Evolutionary conservation across 2,797 vertebrate species (phyloP).

Genomic region (Clarias pachynema): DNA sequence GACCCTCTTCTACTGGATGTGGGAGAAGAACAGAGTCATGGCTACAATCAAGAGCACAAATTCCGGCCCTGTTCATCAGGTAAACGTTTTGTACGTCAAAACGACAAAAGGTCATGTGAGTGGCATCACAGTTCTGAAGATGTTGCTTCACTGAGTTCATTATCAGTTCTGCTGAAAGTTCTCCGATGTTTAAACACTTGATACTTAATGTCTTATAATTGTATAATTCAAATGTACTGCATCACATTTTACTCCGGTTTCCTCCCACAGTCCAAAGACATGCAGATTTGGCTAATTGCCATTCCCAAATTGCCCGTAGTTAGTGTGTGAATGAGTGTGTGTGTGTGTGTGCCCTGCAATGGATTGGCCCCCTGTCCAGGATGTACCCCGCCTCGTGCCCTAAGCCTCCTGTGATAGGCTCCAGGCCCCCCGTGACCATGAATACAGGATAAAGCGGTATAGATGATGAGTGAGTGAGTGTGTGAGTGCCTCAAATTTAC

Average conservation of each 20-base stretch:
- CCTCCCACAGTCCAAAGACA: no score
- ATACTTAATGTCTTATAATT: background rate
- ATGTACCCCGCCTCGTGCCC: no score
- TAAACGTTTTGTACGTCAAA: constrained; percentile 55
- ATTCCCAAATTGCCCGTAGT: no score
- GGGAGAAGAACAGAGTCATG: constrained; percentile 89
- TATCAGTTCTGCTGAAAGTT: constrained; percentile 8
- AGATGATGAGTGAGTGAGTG: no score
- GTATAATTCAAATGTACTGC: background rate
- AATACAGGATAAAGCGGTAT: no score
- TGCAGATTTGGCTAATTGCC: no score
- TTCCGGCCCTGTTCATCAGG: constrained; percentile 80
- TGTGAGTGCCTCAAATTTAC: no score
- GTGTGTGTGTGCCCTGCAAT: no score
- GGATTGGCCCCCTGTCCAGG: no score
- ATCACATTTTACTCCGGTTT: background rate
- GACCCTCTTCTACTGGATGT: constrained; percentile 84
- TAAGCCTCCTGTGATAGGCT: no score
- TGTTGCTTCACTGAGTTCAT: background rate
- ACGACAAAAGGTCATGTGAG: background rate
- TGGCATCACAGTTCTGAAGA: background rate
- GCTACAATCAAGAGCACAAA: constrained; percentile 72
- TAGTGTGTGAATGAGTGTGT: no score
- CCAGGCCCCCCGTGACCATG: no score
- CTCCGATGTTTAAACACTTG: background rate